Conservation (phyloP, 2,113 vertebrate species). For the Epinephelus fuscoguttatus region DNA sequence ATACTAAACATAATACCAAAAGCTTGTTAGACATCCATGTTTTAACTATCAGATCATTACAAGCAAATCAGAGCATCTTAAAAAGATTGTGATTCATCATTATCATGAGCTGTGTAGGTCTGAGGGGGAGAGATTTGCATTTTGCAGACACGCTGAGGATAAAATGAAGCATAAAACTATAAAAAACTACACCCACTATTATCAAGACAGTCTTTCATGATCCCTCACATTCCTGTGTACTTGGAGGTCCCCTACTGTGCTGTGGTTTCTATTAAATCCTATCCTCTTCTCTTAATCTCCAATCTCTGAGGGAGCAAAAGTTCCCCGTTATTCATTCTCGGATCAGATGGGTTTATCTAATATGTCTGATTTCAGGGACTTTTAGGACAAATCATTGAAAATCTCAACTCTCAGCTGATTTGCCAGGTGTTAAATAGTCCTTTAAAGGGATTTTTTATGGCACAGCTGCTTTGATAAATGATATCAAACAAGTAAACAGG, state of each 20-base stretch:
- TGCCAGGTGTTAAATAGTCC: conserved; percentile 13
- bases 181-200: neutral
- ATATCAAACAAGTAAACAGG: neutral
- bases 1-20: too few species aligned
- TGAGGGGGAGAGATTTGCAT: neutral
- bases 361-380: conserved; percentile 7
- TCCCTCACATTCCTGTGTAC: conserved; percentile 12
- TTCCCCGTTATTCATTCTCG: conserved; percentile 16
- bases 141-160: neutral
- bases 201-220: conserved; percentile 2
- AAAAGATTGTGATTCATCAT: too few species aligned
- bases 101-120: neutral
- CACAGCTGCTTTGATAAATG: conserved; percentile 3
- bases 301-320: conserved; percentile 27
- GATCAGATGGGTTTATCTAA: conserved; percentile 35
- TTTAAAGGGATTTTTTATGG: neutral
- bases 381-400: conserved; percentile 6
- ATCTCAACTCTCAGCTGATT: neutral
- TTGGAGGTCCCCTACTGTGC: conserved; percentile 22
- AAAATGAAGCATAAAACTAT: neutral
- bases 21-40: too few species aligned
- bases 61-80: too few species aligned
- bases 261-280: neutral
- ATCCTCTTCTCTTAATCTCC: conserved; percentile 32
- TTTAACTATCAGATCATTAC: too few species aligned